Evolutionary conservation across 2,113 vertebrate genomes (phyloP).

Genomic region (Hippoglossus stenolepis): DNA sequence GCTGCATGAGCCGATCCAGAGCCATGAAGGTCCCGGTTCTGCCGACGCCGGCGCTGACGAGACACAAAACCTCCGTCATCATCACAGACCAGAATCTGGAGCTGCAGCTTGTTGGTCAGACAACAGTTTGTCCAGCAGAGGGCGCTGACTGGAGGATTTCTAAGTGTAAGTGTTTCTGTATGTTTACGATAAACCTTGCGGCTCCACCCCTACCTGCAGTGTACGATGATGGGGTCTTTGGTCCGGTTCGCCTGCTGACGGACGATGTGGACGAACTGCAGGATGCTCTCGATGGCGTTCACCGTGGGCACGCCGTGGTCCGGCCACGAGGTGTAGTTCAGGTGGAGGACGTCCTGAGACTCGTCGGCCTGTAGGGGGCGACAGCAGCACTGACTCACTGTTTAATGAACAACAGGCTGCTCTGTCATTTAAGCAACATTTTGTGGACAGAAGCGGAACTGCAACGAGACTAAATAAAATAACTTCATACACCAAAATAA

Average conservation of each 20-base stretch:
- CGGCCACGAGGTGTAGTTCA: conserved; percentile 97
- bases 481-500: no score
- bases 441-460: no score
- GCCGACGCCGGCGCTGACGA: conserved; percentile 91
- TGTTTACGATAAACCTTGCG: no score
- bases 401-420: no score
- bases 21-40: conserved; percentile 96
- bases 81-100: no score
- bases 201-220: conserved; percentile 90
- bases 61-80: background rate
- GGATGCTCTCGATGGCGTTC: conserved; percentile 93
- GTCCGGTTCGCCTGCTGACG: conserved; percentile 89
- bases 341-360: conserved; percentile 90
- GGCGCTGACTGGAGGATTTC: no score
- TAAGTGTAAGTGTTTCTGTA: no score
- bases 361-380: conserved; percentile 87
- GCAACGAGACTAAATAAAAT: no score
- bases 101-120: no score
- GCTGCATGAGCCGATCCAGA: conserved; percentile 94
- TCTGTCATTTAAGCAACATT: no score
- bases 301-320: conserved; percentile 95
- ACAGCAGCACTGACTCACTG: background rate
- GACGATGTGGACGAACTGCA: conserved; percentile 95
- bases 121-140: no score
- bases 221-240: conserved; percentile 90